phyloP scores from a whole-genome alignment of 2,113 vertebrate genomes.

The Psophia crepitans region DNA sequence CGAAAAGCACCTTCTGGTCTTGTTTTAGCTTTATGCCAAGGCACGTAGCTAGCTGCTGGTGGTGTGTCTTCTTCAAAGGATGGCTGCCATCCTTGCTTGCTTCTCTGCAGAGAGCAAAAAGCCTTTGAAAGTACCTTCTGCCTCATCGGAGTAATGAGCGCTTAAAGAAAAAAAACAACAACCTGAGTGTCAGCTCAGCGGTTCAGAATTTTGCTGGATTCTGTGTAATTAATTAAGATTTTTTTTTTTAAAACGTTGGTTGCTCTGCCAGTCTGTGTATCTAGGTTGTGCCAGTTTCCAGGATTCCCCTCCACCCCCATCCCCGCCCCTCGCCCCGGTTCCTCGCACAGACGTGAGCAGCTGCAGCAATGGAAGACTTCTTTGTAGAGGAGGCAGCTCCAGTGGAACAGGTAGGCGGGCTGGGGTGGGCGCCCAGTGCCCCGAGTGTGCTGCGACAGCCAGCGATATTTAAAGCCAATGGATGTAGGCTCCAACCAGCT shows the following conservation, averaged over 20 bases:
- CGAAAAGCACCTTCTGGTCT: not conserved
- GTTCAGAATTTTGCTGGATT: conserved; percentile 16
- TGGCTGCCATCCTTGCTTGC: not conserved
- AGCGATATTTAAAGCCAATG: not conserved
- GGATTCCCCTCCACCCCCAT: conserved; percentile 56
- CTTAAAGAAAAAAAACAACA: not conserved
- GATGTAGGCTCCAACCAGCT: not conserved
- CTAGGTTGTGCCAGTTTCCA: conserved; percentile 45
- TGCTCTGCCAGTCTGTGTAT: conserved; percentile 2
- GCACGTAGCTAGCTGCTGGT: not conserved
- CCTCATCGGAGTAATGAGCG: not conserved
- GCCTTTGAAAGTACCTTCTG: conserved; percentile 24
- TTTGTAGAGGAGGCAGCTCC: conserved; percentile 37
- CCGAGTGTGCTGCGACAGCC: rapidly evolving
- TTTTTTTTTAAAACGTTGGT: not conserved
- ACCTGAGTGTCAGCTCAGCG: not conserved
- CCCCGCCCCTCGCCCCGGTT: conserved; percentile 64
- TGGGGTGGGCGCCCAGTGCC: not conserved
- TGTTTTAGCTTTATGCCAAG: not conserved
- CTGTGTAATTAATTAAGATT: conserved; percentile 47
- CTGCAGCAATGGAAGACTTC: conserved; percentile 46
- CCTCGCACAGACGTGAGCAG: conserved; percentile 3
- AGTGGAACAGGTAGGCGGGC: conserved; percentile 12
- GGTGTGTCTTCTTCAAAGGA: conserved; percentile 16
- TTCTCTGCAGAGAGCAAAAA: conserved; percentile 14